Conservation (phyloP, 2,797 vertebrate genomes). For the Malurus splendens region DNA sequence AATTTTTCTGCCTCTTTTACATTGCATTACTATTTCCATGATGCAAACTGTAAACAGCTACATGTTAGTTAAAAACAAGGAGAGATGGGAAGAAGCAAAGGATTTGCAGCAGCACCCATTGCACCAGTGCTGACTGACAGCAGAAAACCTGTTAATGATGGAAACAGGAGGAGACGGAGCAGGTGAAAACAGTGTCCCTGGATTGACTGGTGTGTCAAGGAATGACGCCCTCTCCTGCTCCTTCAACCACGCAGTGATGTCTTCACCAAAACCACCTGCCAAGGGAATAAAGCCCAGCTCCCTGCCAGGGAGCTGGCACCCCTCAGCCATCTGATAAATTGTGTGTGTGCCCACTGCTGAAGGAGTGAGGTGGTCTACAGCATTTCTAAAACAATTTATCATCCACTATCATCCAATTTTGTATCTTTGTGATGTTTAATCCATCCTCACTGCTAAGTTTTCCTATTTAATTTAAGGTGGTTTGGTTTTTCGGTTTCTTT, state of each 20-base stretch:
- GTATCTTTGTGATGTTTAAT: background rate
- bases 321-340: background rate
- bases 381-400: background rate
- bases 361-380: background rate
- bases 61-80: background rate
- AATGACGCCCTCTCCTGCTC: background rate
- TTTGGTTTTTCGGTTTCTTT: background rate
- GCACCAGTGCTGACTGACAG: background rate
- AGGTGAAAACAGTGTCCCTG: background rate
- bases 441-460: background rate
- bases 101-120: background rate
- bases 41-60: background rate
- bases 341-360: rapidly evolving
- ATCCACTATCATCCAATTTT: background rate
- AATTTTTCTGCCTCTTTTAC: background rate
- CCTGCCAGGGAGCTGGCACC: background rate
- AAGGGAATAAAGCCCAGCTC: background rate
- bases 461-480: background rate
- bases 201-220: background rate
- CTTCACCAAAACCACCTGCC: background rate
- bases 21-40: background rate
- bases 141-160: background rate
- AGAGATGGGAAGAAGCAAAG: background rate
- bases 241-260: rapidly evolving
- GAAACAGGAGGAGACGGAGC: background rate